phyloP scores from a whole-genome alignment of 2,113 vertebrate genomes.

The Pituophis catenifer region DNA sequence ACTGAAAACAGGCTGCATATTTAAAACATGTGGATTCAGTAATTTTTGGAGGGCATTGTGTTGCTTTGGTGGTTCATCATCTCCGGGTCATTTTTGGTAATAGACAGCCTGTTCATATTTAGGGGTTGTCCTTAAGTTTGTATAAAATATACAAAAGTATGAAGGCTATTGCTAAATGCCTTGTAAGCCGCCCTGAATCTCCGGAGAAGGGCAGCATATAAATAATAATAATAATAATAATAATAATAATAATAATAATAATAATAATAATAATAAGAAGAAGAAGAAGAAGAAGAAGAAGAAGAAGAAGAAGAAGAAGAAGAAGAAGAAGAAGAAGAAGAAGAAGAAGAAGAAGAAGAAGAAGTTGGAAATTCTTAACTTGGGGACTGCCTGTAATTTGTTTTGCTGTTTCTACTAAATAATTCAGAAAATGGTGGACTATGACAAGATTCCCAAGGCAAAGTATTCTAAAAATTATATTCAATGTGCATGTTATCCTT shows the following conservation, averaged over 20 bases:
- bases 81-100: neutral
- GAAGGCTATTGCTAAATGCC: no score
- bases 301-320: no score
- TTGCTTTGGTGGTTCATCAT: neutral
- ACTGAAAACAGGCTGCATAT: neutral
- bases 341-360: no score
- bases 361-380: neutral
- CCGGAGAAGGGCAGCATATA: no score
- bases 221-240: no score
- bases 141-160: no score
- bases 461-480: neutral
- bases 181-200: no score
- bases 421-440: neutral
- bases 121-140: neutral
- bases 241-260: no score
- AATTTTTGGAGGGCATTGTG: neutral
- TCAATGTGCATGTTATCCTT: neutral
- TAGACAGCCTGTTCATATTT: neutral
- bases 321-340: no score
- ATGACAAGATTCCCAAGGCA: neutral
- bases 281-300: no score
- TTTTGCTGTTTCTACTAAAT: neutral
- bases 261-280: no score
- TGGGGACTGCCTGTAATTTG: neutral
- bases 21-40: neutral